Evolutionary conservation across 2,888 invertebrate species (phyloP).

Genomic region (Trachelus tabidus): DNA sequence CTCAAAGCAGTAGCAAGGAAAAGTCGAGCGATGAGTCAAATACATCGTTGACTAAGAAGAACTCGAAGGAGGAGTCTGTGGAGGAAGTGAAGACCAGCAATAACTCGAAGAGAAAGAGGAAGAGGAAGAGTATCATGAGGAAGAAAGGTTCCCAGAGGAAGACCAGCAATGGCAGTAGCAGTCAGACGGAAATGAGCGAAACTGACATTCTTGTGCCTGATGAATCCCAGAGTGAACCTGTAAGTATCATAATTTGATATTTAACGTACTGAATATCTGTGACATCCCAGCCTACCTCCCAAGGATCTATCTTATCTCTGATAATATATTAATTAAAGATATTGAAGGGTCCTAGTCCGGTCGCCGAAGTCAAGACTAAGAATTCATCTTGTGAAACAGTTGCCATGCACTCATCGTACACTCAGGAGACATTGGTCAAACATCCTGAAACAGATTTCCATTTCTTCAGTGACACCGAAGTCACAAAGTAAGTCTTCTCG

Average conservation of each 20-base stretch:
- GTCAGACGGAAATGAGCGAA: conserved; percentile 56
- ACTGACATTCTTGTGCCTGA: conserved; percentile 36
- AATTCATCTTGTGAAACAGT: conserved; percentile 23
- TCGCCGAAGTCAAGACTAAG: conserved; percentile 43
- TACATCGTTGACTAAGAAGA: conserved; percentile 54
- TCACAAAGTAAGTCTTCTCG: conserved; percentile 69
- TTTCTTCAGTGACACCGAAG: conserved; percentile 94
- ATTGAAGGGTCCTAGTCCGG: conserved; percentile 49
- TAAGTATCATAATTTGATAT: conserved; percentile 29
- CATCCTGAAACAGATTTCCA: conserved; percentile 78
- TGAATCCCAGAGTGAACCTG: conserved; percentile 46
- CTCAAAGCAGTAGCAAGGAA: conserved; percentile 45
- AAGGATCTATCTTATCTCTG: not conserved
- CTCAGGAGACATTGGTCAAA: conserved; percentile 62
- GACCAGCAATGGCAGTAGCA: conserved; percentile 65
- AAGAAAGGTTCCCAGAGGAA: conserved; percentile 83
- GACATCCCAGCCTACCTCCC: not conserved
- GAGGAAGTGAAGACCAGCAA: conserved; percentile 71
- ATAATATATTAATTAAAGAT: conserved; percentile 32
- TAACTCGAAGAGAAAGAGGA: conserved; percentile 78
- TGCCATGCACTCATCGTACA: conserved; percentile 26
- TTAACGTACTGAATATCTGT: not conserved
- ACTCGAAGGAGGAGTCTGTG: conserved; percentile 51
- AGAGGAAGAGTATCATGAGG: conserved; percentile 82
- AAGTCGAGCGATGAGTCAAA: conserved; percentile 54